phyloP scores from a whole-genome alignment of 2,888 invertebrate genomes.

The Conomelus anceps region DNA sequence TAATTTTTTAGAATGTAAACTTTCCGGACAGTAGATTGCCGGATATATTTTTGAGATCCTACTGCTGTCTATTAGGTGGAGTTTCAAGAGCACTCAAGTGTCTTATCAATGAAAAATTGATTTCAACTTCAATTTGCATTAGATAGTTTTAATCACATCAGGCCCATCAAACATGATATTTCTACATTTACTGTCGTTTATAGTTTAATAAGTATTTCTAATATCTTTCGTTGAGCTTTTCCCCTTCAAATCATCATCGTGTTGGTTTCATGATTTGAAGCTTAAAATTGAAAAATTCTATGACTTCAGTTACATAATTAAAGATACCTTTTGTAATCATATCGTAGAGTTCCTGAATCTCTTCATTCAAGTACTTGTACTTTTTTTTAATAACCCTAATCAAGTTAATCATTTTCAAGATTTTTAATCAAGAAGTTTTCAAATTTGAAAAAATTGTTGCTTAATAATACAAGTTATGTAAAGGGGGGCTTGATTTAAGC shows the following conservation, averaged over 20 bases:
- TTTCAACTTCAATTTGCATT: neutral
- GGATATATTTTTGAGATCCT: no score
- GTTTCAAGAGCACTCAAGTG: neutral
- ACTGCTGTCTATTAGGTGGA: neutral
- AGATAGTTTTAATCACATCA: neutral
- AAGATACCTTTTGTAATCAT: neutral
- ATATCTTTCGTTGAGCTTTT: neutral
- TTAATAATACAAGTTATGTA: neutral
- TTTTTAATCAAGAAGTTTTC: neutral
- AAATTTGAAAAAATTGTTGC: neutral
- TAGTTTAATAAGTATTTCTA: neutral
- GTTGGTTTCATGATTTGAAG: neutral
- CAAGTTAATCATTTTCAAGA: neutral
- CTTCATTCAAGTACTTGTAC: neutral
- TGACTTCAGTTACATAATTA: neutral
- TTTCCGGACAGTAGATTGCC: no score
- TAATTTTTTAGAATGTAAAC: neutral
- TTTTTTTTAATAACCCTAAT: neutral
- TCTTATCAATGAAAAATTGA: neutral
- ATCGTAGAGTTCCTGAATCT: neutral
- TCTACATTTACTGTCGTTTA: neutral
- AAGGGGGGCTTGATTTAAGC: neutral
- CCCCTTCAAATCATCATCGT: neutral
- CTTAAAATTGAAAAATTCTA: neutral
- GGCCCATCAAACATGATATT: neutral